Evolutionary conservation across 2,113 vertebrate genomes (phyloP).

Genomic region (Phaetusa simplex): DNA sequence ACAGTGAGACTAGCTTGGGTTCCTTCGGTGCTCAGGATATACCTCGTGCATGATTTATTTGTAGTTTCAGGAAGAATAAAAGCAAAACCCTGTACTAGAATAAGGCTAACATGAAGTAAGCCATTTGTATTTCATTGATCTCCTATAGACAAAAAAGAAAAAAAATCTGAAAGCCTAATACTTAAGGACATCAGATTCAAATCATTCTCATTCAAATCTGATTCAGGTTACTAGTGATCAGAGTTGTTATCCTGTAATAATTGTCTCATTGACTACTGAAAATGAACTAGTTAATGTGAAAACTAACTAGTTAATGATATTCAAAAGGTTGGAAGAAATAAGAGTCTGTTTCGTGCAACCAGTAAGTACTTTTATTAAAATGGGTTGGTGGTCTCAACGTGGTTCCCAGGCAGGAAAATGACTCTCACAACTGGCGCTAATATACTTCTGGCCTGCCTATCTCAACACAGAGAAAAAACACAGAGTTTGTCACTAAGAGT

Average conservation of each 20-base stretch:
- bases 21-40: not conserved
- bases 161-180: not conserved
- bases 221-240: not conserved
- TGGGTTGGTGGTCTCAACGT: not conserved
- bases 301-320: not conserved
- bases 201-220: not conserved
- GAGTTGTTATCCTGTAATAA: not conserved
- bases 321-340: not conserved
- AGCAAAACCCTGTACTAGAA: not conserved
- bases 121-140: not conserved
- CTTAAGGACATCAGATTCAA: not conserved
- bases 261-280: not conserved
- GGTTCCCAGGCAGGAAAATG: not conserved
- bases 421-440: not conserved
- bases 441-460: not conserved
- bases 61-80: not conserved
- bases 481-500: not conserved
- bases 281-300: not conserved
- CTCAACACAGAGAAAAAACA: not conserved
- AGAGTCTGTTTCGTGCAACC: not conserved
- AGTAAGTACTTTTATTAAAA: not conserved
- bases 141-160: not conserved
- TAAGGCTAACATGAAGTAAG: not conserved
- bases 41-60: not conserved
- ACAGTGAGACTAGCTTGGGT: not conserved